A percentile compares a stretch with the other conserved stretches of the same genome.
phyloP scores from a whole-genome alignment of 2,113 vertebrate species.

The Blennius ocellaris region DNA sequence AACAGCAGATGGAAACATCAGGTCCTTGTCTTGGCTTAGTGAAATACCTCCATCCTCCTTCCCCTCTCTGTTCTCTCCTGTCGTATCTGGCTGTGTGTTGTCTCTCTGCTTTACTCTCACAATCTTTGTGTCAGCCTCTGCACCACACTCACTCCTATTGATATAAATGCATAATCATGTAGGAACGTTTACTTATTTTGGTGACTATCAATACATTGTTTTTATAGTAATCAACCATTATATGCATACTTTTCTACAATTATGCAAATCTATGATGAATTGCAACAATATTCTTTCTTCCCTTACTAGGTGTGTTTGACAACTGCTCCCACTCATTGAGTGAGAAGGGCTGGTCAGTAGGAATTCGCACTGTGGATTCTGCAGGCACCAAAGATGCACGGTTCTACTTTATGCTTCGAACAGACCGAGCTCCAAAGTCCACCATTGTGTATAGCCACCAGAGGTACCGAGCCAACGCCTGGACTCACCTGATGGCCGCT shows the following conservation, averaged over 20 bases:
- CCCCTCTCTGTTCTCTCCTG: constrained; percentile 48
- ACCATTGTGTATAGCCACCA: constrained; percentile 84
- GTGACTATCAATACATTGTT: constrained; percentile 27
- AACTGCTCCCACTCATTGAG: constrained; percentile 92
- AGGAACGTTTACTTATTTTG: constrained; percentile 16
- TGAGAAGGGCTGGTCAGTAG: constrained; percentile 95
- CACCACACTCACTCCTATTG: background rate
- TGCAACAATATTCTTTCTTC: background rate
- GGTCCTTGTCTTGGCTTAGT: constrained; percentile 71
- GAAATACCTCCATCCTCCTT: constrained; percentile 72
- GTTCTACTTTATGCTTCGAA: constrained; percentile 94
- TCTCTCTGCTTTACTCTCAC: constrained; percentile 29
- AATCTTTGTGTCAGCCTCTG: background rate
- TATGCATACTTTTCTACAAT: too few relatives aligned
- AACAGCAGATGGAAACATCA: constrained; percentile 80
- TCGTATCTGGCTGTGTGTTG: constrained; percentile 53
- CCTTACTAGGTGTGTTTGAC: constrained; percentile 90
- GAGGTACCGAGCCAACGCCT: constrained; percentile 84
- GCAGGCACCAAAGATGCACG: constrained; percentile 86
- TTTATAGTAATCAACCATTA: background rate
- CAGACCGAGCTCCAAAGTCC: constrained; percentile 87
- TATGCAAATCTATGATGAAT: too few relatives aligned
- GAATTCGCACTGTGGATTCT: constrained; percentile 86
- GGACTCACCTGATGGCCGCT: constrained; percentile 91
- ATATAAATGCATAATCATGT: constrained; percentile 13